Base-by-base conservation (phyloP, 92 coral and sea anemone genomes). In the Hydrozoanthus gracilis region DNA sequence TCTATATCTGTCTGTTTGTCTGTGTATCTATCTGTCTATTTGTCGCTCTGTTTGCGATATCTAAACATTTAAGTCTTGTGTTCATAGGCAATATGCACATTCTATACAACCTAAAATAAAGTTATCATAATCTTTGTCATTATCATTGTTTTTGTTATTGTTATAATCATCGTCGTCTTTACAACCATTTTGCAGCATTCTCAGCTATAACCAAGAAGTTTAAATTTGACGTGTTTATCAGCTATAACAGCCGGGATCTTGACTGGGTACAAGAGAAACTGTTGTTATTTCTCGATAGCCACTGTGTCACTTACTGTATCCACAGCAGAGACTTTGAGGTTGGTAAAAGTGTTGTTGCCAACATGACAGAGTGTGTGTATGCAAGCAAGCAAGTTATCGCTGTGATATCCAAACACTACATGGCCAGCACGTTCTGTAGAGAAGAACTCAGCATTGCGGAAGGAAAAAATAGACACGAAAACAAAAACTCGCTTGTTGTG, bases 251-350 rank as follows among this genome's bases (percentile, higher is more conserved):
- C 74, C 48, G 10, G 18, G 85, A 80, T 48, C 50, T 48, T 49
- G 85, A 68, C 48, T 80, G 85, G 85, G 85, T 80, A 6, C 75
- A 80, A 17, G 73, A 65, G 44, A 80, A 80, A 5, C 85, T 80
- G 20, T 50, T 80, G 45, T n/a, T 74, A 3, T 52, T 80, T 80
- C 62, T 80, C 56, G 85, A 80, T 20, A 14, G 7, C 11, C 60
- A 80, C 44, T 58, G 73, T 4, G 60, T 80, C 16, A 50, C 9
- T 11, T 80, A 80, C 15, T 80, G 85, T 45, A 80, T 80, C 35
- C 85, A 80, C 85, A 80, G 85, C 60, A 66, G 85, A 80, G 85
- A 80, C 44, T 80, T 80, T 47, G 85, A 80, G 51, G 85, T 65
- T 68, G 85, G 85, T 3, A 80, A 80, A 46, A 52, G 73, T 48